Evolutionary conservation across 2,113 vertebrate genomes (phyloP), one percentile per base, ranked within the genome.

Genomic region (Pangasianodon gigas): DNA sequence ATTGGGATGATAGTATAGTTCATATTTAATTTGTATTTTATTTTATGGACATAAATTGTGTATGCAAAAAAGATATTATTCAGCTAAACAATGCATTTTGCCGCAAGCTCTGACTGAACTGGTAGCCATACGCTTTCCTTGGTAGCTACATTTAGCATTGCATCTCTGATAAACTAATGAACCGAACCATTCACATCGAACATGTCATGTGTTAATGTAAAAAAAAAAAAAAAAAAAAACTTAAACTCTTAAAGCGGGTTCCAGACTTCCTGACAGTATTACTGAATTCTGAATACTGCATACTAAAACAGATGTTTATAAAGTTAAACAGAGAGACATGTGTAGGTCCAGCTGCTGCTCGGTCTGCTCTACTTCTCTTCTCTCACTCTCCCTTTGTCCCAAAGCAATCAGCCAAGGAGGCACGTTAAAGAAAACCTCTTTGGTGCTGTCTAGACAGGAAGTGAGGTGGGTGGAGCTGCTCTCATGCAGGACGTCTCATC

Each of bases 391-490:
- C 67, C 71, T 52, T 52, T 80, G 71, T 37, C 67, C 24, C 44
- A 52, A 21, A 87, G 60, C 88, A 88, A 93, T 89, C 90, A 90
- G 75, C 87, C 88, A 85, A 82, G 84, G 54, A 62, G 79, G 65
- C 90, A 93, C 92, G 91, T 94, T 96, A 95, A 95, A 93, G 92
- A 94, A 92, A 92, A 92, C 93, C 93, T 95, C 93, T 92, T 94
- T 95, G 93, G 91, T 90, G 89, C 92, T 89, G 95, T 95, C 95
- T 95, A 95, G 95, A 95, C 95, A 95, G 95, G 95, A 95, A 96
- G 93, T 77, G 37, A 89, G 85, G 85, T 89, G 69, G 88, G 67
- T 37, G 75, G 82, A 48, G 74, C 51, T 6, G 41, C 19, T 79
- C 71, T 75, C 81, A 71, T 3, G 69, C 85, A 87, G 58, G 85